Evolutionary conservation across 92 coral and sea anemone genomes (phyloP), one percentile per base, ranked within the genome.

Genomic region (Epizoanthus stellaris): DNA sequence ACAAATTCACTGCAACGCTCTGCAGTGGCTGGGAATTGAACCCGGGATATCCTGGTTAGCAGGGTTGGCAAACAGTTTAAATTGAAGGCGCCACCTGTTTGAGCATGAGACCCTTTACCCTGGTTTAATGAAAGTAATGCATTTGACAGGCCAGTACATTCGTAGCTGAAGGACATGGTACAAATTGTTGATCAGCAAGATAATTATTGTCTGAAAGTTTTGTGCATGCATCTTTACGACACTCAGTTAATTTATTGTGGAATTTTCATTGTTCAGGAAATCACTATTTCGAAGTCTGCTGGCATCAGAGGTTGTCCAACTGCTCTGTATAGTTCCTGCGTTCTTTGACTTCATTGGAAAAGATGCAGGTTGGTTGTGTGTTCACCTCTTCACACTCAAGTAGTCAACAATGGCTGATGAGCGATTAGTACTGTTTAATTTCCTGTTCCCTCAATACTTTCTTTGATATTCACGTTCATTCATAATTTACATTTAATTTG

Each of bases 271-370:
- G 16, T 73, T 45, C 81, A 95, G 98, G 65, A 94, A 94, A 82
- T 84, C 91, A 69, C 91, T 90, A 7, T 82, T 88, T 67, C 87
- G 98, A 60, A 81, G 95, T 87, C 88, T 95, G 67, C 86, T 95
- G 68, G 98, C 98, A 21, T 91, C 98, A 76, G 98, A 95, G 77
- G 90, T 95, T 63, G 94, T 94, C 14, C 98, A 95, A 84, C 87
- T 95, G 5, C 91, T 95, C 4, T 95, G 98, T 49, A 94, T 95
- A 73, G 98, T 95, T 12, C 98, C 98, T 3, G 86, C 82, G 10
- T 95, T 95, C 83, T 93, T 90, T 72, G 92, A 94, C 74, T 91
- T 90, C 47, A 82, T 95, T 70, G 95, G 94, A 25, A 91, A 88
- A 85, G 95, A 95, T 43, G 93, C 98, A 86, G 98, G 98, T 95